Percentiles rank a stretch among this genome's conserved stretches.
Evolutionary conservation across 2,888 invertebrate genomes (phyloP).

Genomic region (Heliconius charithonia): DNA sequence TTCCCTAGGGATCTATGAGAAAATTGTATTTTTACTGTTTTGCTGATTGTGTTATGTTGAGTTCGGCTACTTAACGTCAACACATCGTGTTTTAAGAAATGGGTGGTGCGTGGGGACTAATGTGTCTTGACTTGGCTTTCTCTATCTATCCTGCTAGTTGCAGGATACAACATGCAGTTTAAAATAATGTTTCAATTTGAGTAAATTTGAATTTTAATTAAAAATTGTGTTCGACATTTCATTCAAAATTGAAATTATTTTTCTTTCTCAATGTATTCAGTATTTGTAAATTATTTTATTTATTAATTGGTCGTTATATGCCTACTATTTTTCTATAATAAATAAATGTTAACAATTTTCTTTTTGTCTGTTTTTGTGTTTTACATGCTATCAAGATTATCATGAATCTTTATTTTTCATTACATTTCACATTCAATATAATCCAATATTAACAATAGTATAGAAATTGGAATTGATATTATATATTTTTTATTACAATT

Average conservation of each 20-base stretch:
- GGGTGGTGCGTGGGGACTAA: no score
- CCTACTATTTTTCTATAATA: background rate
- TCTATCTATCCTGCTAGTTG: no score
- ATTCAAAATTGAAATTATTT: background rate
- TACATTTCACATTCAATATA: background rate
- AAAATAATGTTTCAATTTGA: background rate
- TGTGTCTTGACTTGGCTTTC: no score
- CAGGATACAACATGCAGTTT: background rate
- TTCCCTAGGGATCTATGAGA: constrained; percentile 61
- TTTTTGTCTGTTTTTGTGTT: background rate
- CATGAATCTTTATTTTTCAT: background rate
- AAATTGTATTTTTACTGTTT: background rate
- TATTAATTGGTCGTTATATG: background rate
- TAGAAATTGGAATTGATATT: background rate
- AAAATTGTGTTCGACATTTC: background rate
- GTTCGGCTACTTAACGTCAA: background rate
- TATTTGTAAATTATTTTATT: background rate
- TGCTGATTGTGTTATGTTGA: background rate
- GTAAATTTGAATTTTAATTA: background rate
- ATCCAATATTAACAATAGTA: background rate
- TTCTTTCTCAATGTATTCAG: background rate
- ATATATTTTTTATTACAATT: background rate
- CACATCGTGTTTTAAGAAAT: no score
- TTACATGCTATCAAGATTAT: background rate
- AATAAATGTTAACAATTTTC: background rate